Base-by-base conservation (phyloP, 1,140 invertebrate species). In the Drosophila ogumai region DNA sequence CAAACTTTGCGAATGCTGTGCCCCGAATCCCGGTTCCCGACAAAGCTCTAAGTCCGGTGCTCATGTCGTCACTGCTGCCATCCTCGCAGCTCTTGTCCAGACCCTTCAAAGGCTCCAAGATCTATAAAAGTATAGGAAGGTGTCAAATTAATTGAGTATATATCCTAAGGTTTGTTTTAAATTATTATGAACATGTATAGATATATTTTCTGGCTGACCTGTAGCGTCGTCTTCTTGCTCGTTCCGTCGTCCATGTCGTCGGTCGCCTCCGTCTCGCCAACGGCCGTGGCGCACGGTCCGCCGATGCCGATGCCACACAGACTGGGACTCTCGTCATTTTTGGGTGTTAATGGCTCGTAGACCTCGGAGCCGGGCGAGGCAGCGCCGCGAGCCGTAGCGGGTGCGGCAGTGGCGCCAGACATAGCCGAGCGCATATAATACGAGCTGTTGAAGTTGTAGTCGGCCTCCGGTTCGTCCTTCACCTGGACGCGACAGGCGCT, bases 281-380 rank as follows among this genome's bases (percentile, higher is more conserved):
- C 82, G 65, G 60, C 63, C 44, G 64, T 75, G 59, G 78, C 65
- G 58, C 63, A 73, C 31, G 77, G 63, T 50, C 81, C 81, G 81
- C 65, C 81, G 50, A 84, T 67, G 49, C 79, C 63, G 77, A 77
- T 86, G 64, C 78, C 88, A 64, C 88, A 91, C 61, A 91, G 75
- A 91, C 88, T 91, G 40, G 88, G 79, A 91, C 84, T 91, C 69
- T 91, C 88, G 76, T 91, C 88, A 90, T 91, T 91, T 71, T 90
- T 91, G 61, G 90, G 90, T 90, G 90, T 91, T 86, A 91, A 84
- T 81, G 90, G 90, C 79, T 91, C 90, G 50, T 86, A 90, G 76
- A 91, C 79, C 67, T 91, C 90, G 75, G 90, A 91, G 72, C 73
- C 81, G 25, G 87, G 87, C 75, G 87, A 91, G 22, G 86, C 82